Base-by-base conservation (phyloP, 2,888 invertebrate species). In the Ophion slaviceki region DNA sequence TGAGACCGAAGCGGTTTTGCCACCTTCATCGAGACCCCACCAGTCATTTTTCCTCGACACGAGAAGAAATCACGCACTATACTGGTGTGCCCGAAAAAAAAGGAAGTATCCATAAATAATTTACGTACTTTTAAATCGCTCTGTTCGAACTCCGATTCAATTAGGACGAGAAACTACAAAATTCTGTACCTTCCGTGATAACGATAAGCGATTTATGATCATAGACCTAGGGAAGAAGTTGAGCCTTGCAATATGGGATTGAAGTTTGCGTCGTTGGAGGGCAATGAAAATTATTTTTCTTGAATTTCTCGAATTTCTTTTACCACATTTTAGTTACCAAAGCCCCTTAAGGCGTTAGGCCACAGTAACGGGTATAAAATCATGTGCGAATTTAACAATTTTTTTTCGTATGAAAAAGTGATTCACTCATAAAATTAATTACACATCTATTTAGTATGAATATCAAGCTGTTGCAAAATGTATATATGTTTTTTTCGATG, bases 1-100 rank as follows among this genome's bases (percentile, higher is more conserved):
- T 84, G 85, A 85, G 87, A 84, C 77, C 74, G 75, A 24, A 80
- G 74, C 74, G 74, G 64, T 82, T 84, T 68, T 66, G 84, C 87
- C 82, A 84, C 81, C 84, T 86, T 74, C 76, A 67, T 17, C 64
- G 67, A 64, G 72, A 74, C 61, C 61, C 14, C 45, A 28, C 84
- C 20, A 67, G 57, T 70, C 66, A 77, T 77, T 71, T 80, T 82
- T 82, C 61, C 40, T 68, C 47, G 45, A 53, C 68, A 36, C 28
- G 74, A 62, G 53, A 68, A 83, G 61, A 72, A 53, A 66, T 77
- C 40, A 36, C 59, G 11, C n/a, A 28, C 40, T 62, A 5, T 14
- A 68, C 28, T 40, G 2, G 32, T 28, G 67, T 24, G 24, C 24
- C 14, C 6, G 10, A 64, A 64, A 76, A 47, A 76, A 66, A 66